Conservation (phyloP, 2,888 invertebrate genomes). For the Rhyacophila evoluta region DNA sequence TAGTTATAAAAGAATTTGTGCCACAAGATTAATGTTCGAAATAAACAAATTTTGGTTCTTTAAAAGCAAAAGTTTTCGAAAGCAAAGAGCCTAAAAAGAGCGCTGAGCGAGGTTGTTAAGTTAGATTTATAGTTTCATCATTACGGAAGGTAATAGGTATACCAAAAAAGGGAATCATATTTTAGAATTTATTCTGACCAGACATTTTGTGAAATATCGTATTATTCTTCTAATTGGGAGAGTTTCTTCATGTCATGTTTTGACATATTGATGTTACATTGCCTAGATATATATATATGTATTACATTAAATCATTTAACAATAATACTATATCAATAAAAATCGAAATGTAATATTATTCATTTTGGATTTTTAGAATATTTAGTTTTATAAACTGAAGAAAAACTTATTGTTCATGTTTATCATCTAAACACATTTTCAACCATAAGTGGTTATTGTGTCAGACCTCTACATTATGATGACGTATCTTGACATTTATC, state of each 20-base stretch:
- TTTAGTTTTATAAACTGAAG: too few species aligned
- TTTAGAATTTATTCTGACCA: background rate
- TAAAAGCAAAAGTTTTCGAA: slow-evolving; percentile 17
- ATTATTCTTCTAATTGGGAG: background rate
- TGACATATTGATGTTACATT: background rate
- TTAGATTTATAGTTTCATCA: slow-evolving; percentile 24
- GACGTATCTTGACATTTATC: too few species aligned
- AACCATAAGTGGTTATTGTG: too few species aligned
- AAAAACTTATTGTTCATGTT: too few species aligned
- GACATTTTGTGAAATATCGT: background rate
- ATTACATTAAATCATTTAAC: too few species aligned
- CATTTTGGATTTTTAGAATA: too few species aligned
- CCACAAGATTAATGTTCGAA: slow-evolving; percentile 14
- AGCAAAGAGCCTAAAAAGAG: background rate
- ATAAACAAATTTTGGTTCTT: slow-evolving; percentile 17
- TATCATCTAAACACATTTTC: too few species aligned
- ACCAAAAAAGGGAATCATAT: slow-evolving; percentile 6
- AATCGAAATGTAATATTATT: too few species aligned
- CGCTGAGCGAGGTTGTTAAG: slow-evolving; percentile 19
- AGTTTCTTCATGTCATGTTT: background rate
- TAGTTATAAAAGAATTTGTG: background rate
- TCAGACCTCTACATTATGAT: too few species aligned
- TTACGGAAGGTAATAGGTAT: background rate
- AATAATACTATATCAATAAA: too few species aligned
- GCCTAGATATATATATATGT: too few species aligned